Evolutionary conservation across 1,140 invertebrate species (phyloP).

Genomic region (Bombus vancouverensis): DNA sequence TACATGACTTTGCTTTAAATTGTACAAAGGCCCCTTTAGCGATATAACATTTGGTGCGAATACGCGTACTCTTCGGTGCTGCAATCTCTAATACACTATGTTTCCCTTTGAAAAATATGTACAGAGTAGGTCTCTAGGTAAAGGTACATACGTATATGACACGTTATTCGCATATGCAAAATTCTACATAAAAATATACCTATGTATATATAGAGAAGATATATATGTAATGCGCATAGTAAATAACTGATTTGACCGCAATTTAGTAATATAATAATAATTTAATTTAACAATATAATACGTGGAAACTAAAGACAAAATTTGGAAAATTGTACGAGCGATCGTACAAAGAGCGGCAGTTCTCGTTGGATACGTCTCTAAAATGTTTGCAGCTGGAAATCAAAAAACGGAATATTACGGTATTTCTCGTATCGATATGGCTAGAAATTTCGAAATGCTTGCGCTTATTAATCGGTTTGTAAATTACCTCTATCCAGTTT

Average conservation of each 20-base stretch:
- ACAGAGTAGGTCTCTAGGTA: not conserved
- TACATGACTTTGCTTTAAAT: conserved; percentile 61
- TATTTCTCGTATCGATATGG: no score
- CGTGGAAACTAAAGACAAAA: not conserved
- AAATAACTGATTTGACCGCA: not conserved
- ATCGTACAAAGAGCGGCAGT: no score
- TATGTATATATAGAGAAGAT: no score
- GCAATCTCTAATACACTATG: conserved; percentile 20
- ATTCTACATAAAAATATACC: not conserved
- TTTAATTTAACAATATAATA: not conserved
- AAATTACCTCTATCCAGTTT: no score
- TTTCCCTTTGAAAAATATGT: conserved; percentile 34
- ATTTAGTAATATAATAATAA: not conserved
- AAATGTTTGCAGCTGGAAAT: no score
- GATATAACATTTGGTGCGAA: conserved; percentile 50
- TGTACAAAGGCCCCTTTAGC: conserved; percentile 61
- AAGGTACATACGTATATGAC: not conserved
- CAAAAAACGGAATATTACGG: no score
- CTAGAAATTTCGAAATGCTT: no score
- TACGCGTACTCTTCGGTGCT: conserved; percentile 9
- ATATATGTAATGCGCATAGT: no score
- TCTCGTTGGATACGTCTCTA: no score
- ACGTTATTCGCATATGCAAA: not conserved
- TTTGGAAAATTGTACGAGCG: no score
- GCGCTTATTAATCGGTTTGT: no score